A percentile compares a stretch with the other conserved stretches of the same genome.
phyloP scores from a whole-genome alignment of 2,113 vertebrate species.

The Platichthys stellatus region DNA sequence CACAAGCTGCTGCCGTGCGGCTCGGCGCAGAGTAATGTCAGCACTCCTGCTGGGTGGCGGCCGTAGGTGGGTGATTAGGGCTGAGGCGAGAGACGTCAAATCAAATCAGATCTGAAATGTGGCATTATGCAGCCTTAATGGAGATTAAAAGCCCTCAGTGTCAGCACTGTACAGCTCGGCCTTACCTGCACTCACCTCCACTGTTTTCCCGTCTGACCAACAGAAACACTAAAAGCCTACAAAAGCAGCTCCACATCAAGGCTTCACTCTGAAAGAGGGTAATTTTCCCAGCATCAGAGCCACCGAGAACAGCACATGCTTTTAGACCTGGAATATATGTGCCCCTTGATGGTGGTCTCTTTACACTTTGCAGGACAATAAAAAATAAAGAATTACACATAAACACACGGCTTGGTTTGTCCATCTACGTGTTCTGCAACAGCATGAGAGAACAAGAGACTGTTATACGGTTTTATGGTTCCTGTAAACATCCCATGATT shows the following conservation, averaged over 20 bases:
- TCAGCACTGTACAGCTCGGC: constrained; percentile 18
- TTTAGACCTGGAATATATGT: constrained; percentile 12
- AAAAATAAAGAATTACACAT: not conserved
- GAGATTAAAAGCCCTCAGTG: constrained; percentile 71
- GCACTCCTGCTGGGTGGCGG: constrained; percentile 36
- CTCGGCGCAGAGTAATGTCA: constrained; percentile 24
- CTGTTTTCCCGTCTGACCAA: constrained; percentile 36
- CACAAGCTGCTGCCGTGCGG: constrained; percentile 11
- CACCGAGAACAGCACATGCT: not conserved
- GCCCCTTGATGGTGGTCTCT: not conserved
- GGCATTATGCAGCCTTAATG: constrained; percentile 67
- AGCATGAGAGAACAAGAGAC: not conserved
- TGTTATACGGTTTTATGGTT: not conserved
- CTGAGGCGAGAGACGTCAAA: constrained; percentile 60
- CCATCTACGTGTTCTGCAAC: not conserved
- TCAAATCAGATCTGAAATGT: constrained; percentile 69
- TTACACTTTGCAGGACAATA: not conserved
- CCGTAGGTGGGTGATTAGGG: constrained; percentile 45
- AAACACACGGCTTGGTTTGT: not conserved
- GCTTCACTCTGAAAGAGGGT: constrained; percentile 21
- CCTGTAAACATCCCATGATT: not conserved
- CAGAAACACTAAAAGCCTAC: constrained; percentile 55
- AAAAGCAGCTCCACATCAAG: constrained; percentile 33
- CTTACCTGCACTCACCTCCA: constrained; percentile 44
- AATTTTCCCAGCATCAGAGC: constrained; percentile 20